phyloP scores from a whole-genome alignment of 2,888 invertebrate genomes.

The Omphaloscelis lunosa region DNA sequence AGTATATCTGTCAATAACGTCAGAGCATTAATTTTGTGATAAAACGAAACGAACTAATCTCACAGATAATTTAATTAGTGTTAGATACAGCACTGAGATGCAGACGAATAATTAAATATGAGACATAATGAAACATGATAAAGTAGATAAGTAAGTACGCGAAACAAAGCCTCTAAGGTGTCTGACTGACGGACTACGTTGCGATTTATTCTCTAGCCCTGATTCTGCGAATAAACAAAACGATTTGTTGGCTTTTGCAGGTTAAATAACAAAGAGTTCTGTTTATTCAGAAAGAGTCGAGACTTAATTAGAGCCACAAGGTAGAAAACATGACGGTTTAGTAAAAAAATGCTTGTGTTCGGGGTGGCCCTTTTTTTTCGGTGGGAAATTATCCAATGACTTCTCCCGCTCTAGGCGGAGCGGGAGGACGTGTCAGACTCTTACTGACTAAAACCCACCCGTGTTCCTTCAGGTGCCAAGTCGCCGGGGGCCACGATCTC shows the following conservation, averaged over 20 bases:
- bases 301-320: not conserved
- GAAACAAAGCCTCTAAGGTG: no score
- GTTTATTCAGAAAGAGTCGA: not conserved
- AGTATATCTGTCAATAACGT: conserved; percentile 14
- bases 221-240: conserved; percentile 3
- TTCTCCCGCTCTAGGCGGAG: no score
- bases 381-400: no score
- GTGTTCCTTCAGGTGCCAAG: no score
- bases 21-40: conserved; percentile 4
- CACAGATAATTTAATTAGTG: conserved; percentile 30
- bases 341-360: not conserved
- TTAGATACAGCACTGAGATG: not conserved
- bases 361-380: no score
- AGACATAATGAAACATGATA: conserved; percentile 14
- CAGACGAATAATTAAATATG: conserved; percentile 26
- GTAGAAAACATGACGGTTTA: not conserved
- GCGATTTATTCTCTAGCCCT: not conserved
- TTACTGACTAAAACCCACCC: no score
- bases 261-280: not conserved
- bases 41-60: conserved; percentile 22
- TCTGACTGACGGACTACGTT: no score
- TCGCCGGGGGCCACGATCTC: no score
- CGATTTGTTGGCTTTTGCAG: not conserved
- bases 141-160: conserved; percentile 5
- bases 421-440: no score